A percentile compares a stretch with the other conserved stretches of the same genome.
Conservation (phyloP, 2,888 invertebrate genomes). For the Apoda limacodes region DNA sequence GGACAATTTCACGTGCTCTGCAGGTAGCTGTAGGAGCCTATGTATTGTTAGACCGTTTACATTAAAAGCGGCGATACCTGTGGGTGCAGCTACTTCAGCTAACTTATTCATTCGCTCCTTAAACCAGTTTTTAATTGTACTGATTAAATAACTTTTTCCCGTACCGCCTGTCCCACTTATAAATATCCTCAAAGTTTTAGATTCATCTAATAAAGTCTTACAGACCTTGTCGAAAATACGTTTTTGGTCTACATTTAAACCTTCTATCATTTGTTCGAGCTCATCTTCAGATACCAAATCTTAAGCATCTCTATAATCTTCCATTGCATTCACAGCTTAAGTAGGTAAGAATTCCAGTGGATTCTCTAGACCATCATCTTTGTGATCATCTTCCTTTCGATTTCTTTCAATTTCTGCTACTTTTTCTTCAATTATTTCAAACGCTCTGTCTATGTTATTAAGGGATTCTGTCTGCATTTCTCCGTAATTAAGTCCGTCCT, state of each 20-base stretch:
- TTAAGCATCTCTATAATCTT: neutral
- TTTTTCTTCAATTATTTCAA: slow-evolving; percentile 2
- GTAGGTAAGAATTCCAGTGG: slow-evolving; percentile 2
- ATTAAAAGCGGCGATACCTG: slow-evolving; percentile 26
- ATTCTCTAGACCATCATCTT: slow-evolving; percentile 1
- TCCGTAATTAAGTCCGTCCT: slow-evolving; percentile 5
- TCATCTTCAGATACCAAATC: slow-evolving; percentile 1
- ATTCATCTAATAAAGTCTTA: slow-evolving; percentile 8
- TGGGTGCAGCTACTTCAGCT: slow-evolving; percentile 24
- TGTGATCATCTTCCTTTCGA: slow-evolving; percentile 1
- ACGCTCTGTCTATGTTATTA: slow-evolving; percentile 3
- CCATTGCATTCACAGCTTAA: slow-evolving; percentile 4
- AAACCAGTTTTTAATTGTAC: slow-evolving; percentile 19
- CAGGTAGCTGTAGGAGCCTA: slow-evolving; percentile 24
- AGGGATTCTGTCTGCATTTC: slow-evolving; percentile 2
- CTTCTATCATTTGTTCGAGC: slow-evolving; percentile 11
- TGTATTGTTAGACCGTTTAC: slow-evolving; percentile 24
- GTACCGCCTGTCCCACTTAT: slow-evolving; percentile 22
- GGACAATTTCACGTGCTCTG: slow-evolving; percentile 25
- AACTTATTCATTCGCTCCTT: slow-evolving; percentile 17
- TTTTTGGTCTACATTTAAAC: slow-evolving; percentile 22
- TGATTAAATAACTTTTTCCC: slow-evolving; percentile 22
- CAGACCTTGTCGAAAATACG: slow-evolving; percentile 19
- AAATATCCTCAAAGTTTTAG: slow-evolving; percentile 15
- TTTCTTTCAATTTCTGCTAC: slow-evolving; percentile 3